These are phyloP conservation scores for Desoria tigrina DNA, from an alignment of 2,888 invertebrate genomes.

Conservation along the genomic window DNA sequence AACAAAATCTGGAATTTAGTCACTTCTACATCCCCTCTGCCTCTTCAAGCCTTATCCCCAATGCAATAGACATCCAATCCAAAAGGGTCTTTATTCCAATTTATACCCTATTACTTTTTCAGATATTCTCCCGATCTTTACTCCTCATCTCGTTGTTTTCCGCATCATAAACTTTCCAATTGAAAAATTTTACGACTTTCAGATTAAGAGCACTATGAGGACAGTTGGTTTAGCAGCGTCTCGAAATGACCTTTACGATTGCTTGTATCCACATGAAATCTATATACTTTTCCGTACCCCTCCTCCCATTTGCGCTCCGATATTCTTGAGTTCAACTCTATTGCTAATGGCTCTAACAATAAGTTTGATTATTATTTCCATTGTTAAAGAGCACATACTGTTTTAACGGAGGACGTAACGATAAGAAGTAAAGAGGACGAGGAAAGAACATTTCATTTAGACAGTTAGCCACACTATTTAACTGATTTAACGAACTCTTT, in stretches of 20 bases:
- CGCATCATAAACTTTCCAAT: slow-evolving; percentile 17
- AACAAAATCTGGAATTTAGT: no score
- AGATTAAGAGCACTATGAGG: slow-evolving; percentile 4
- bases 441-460: neutral
- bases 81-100: no score
- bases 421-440: slow-evolving; percentile 5
- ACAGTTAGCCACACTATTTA: no score
- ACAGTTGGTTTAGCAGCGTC: no score
- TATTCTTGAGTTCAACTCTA: neutral
- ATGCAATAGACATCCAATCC: no score
- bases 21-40: no score
- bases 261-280: no score
- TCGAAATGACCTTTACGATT: no score
- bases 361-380: neutral
- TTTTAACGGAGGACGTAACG: neutral
- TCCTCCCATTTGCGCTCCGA: no score
- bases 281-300: no score
- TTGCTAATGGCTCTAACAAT: neutral
- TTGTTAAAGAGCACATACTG: neutral
- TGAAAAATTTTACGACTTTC: slow-evolving; percentile 17
- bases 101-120: neutral
- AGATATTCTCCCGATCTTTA: slow-evolving; percentile 6
- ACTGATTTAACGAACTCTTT: no score
- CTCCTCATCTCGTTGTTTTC: slow-evolving; percentile 8
- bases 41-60: no score